Evolutionary conservation across 2,888 invertebrate genomes (phyloP), one percentile per base, ranked within the genome.

Genomic region (Nyleta sp.): DNA sequence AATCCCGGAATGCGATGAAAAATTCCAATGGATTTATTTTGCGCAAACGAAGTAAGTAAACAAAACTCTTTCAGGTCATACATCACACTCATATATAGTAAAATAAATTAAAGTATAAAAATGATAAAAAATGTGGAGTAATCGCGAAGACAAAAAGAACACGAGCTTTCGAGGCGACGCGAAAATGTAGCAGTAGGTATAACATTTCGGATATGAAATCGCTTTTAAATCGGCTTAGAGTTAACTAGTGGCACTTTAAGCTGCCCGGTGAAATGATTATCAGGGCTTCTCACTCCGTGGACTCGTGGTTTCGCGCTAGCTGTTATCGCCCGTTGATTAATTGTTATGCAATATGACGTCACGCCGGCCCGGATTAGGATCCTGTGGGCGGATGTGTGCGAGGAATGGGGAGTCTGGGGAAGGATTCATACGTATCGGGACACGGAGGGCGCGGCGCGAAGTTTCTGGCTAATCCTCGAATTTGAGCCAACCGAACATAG

Each of bases 321-420:
- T 88, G 89, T 89, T 89, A 89, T 90, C 90, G 85, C 87, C 85
- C 89, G 87, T 89, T 90, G 90, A 91, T 91, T 91, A 91, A 90
- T 91, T 90, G 90, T 89, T 90, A 91, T 91, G 90, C 90, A 91
- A 91, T 90, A 91, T 90, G 90, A 90, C 90, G 89, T 90, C 89
- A 89, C 87, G 84, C 84, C 85, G 86, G 84, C 82, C 86, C 85
- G 89, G 89, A 90, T 89, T 90, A 89, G 89, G 88, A 88, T 87
- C 79, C 87, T 82, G 85, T 76, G 70, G 85, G 83, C 80, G 83
- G 83, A 60, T 72, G 78, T 71, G 62, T 62, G 70, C 31, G 62
- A 72, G 70, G 40, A 59, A 71, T 60, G 77, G 59, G 72, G 76
- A 80, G 78, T 62, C 57, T 75, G 76, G 80, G 81, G 72, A 81